Base-by-base conservation (phyloP, 2,113 vertebrate genomes). In the Nothocercus nigrocapillus region DNA sequence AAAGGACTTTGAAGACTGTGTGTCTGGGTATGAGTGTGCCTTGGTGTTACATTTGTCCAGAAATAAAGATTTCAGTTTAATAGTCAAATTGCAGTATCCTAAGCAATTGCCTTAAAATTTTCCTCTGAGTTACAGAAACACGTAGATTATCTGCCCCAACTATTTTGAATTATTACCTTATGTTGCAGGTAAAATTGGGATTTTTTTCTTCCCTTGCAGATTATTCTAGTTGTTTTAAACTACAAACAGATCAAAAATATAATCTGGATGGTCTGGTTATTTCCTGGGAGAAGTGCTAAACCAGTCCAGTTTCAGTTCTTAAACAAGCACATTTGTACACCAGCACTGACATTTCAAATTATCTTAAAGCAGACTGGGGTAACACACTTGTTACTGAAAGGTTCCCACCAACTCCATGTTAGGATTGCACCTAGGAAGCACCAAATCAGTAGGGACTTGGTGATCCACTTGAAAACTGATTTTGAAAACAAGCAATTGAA, bases 341-440 rank as follows among this genome's bases (percentile, higher is more conserved):
- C 16, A 32, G 54, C 54, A 58, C 15, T 32, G 28, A 32, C 28
- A 17, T 58, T 58, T 63, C 28, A 51, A 47, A 84, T 64, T 68
- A 3, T 11, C 32, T 82, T 34, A n/a, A 86, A 24, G 30, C 63
- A 81, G 83, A 44, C 38, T 21, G 13, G n/a, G 7, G 62, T 70
- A 53, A 54, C 45, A 19, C 36, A 42, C 58, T 86, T 72, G 32
- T 64, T 83, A 34, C 64, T 61, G 24, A 63, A 74, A 72, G 27
- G 13, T 30, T 78, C 45, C 68, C 74, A 40, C 76, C 67, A 81
- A 67, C 61, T n/a, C 61, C 42, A 53, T 64, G 42, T 51, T 72
- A 72, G 56, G 77, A 51, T 58, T 90, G 86, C 53, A 86, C 44
- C 21, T 42, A 92, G 51, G 62, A 90, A 87, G 86, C 92, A 93